phyloP scores from a whole-genome alignment of 1,140 invertebrate species.

The Tyrophagus putrescentiae region DNA sequence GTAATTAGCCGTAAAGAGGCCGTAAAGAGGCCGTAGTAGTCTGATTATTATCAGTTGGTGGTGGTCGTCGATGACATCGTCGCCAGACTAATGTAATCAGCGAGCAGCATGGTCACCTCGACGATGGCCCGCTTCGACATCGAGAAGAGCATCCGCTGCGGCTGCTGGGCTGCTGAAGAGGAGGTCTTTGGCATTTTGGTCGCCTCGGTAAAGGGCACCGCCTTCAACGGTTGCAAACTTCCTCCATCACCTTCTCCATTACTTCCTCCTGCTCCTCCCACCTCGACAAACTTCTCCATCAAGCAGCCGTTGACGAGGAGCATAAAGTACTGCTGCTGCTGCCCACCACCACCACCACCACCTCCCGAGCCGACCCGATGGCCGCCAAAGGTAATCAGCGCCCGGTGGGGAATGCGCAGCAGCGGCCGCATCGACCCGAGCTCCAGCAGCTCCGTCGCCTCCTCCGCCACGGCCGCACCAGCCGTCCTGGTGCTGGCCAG shows the following conservation, averaged over 20 bases:
- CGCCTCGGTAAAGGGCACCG: too few species aligned
- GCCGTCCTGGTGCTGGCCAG: slow-evolving; percentile 29
- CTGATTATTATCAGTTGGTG: neutral
- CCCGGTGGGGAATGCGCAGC: slow-evolving; percentile 67
- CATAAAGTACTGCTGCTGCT: slow-evolving; percentile 70
- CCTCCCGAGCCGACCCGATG: too few species aligned
- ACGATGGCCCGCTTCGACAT: slow-evolving; percentile 80
- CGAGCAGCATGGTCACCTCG: slow-evolving; percentile 77
- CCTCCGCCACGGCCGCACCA: slow-evolving; percentile 83
- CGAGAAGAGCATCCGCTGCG: slow-evolving; percentile 69
- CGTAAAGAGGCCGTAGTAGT: too few species aligned
- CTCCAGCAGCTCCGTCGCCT: slow-evolving; percentile 74
- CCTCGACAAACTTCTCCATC: slow-evolving; percentile 16
- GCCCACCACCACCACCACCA: too few species aligned
- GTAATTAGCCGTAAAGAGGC: too few species aligned
- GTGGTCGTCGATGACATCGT: neutral
- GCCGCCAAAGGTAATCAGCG: slow-evolving; percentile 81
- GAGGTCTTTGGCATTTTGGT: too few species aligned
- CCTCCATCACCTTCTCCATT: too few species aligned
- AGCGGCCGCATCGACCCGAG: slow-evolving; percentile 66
- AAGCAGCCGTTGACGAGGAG: slow-evolving; percentile 51
- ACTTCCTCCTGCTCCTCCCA: slow-evolving; percentile 35
- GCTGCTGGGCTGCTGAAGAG: too few species aligned
- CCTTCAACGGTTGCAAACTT: too few species aligned
- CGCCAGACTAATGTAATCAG: slow-evolving; percentile 61